Conservation (phyloP, 2,888 invertebrate species). For the Calameuta filiformis region DNA sequence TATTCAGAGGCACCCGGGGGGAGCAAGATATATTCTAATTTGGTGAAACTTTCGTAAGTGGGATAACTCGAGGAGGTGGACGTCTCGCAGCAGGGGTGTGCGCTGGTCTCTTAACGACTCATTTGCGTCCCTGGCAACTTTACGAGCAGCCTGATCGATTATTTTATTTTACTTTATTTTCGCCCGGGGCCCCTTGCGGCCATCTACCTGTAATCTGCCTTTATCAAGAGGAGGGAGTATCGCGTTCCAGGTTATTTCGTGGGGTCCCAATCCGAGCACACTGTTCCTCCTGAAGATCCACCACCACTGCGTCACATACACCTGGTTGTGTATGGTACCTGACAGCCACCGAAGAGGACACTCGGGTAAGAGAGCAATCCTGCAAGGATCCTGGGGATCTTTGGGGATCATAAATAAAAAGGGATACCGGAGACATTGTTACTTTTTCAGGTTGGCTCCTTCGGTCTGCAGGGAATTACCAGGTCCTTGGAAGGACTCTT, state of each 20-base stretch:
- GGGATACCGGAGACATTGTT: neutral
- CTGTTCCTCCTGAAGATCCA: neutral
- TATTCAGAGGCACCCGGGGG: slow-evolving; percentile 7
- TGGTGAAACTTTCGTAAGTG: slow-evolving; percentile 43
- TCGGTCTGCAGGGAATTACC: neutral
- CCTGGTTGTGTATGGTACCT: neutral
- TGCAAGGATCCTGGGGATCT: neutral
- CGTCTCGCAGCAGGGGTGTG: slow-evolving; percentile 43
- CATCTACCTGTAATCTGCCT: slow-evolving; percentile 6
- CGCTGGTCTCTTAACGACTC: slow-evolving; percentile 56
- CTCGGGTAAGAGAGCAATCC: neutral
- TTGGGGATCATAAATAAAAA: neutral
- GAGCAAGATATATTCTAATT: slow-evolving; percentile 40
- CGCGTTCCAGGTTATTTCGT: neutral
- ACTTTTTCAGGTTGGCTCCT: neutral
- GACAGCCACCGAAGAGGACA: neutral
- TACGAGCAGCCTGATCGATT: slow-evolving; percentile 56
- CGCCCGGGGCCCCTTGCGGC: slow-evolving; percentile 25
- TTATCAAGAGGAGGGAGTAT: neutral
- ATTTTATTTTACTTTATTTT: slow-evolving; percentile 54
- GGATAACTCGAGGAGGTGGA: slow-evolving; percentile 33
- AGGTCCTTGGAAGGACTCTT: neutral
- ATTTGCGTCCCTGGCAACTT: slow-evolving; percentile 53
- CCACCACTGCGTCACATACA: neutral
- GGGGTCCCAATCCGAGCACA: neutral